Evolutionary conservation across 2,797 vertebrate genomes (phyloP).

Genomic region (Chrosomus eos): DNA sequence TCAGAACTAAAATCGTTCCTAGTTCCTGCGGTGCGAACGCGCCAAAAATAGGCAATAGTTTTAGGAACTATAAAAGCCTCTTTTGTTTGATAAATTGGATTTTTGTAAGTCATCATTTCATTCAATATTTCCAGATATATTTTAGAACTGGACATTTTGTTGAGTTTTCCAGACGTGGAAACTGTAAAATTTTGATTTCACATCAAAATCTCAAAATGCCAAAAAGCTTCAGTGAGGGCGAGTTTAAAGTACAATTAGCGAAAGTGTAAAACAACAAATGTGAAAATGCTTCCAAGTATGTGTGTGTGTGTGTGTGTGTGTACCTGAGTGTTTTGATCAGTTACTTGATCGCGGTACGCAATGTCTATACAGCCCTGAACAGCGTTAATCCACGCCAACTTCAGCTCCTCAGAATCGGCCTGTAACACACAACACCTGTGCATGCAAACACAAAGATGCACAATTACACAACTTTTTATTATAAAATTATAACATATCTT

Average conservation of each 20-base stretch:
- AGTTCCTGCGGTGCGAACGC: too few relatives aligned
- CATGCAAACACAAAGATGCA: constrained; percentile 20
- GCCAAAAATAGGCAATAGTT: too few relatives aligned
- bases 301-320: constrained; percentile 4
- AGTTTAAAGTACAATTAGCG: neutral
- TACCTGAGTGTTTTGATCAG: constrained; percentile 58
- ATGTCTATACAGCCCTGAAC: constrained; percentile 78
- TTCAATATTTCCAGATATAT: too few relatives aligned
- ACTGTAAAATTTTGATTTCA: too few relatives aligned
- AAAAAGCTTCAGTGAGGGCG: neutral
- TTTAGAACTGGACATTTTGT: too few relatives aligned
- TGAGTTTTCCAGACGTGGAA: too few relatives aligned
- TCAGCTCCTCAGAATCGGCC: constrained; percentile 76
- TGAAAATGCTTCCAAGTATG: neutral
- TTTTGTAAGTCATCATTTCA: too few relatives aligned
- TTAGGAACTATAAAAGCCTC: too few relatives aligned
- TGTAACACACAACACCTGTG: constrained; percentile 77
- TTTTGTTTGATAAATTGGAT: too few relatives aligned
- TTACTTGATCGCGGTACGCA: constrained; percentile 71
- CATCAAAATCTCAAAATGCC: too few relatives aligned
- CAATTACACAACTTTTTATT: neutral
- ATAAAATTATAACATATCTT: neutral
- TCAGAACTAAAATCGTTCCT: too few relatives aligned
- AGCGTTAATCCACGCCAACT: constrained; percentile 72
- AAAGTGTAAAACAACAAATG: neutral